Percentiles rank a stretch among this genome's conserved stretches.
phyloP scores from a whole-genome alignment of 2,888 invertebrate genomes.

The Andrena marginata region DNA sequence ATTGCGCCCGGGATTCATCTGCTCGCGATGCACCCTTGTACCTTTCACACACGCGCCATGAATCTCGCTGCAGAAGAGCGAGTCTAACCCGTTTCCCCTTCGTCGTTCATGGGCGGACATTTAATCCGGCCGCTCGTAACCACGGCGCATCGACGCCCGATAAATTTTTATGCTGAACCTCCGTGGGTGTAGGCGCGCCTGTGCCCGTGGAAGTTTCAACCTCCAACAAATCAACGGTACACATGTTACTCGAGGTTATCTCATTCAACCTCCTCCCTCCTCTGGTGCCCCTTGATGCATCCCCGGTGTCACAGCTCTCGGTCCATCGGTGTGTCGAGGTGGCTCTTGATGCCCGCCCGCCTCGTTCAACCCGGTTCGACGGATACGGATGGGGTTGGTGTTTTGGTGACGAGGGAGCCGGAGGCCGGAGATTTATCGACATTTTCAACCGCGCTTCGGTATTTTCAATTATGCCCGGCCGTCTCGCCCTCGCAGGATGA shows the following conservation, averaged over 20 bases:
- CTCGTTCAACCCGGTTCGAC: slow-evolving; percentile 45
- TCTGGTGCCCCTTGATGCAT: not conserved
- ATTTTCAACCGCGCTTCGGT: slow-evolving; percentile 74
- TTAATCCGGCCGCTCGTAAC: slow-evolving; percentile 10
- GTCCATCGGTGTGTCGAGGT: slow-evolving; percentile 21
- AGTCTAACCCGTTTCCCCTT: not conserved
- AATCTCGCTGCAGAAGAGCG: not conserved
- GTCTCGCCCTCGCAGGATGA: slow-evolving; percentile 28
- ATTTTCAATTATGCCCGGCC: slow-evolving; percentile 75
- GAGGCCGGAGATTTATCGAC: slow-evolving; percentile 71
- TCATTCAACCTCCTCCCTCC: slow-evolving; percentile 51
- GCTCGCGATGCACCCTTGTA: not conserved
- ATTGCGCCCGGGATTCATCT: slow-evolving; percentile 1
- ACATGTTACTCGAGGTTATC: slow-evolving; percentile 73
- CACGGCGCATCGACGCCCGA: slow-evolving; percentile 19
- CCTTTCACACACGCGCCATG: not conserved
- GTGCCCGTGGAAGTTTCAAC: slow-evolving; percentile 41
- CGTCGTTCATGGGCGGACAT: not conserved
- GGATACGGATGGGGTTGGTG: slow-evolving; percentile 54
- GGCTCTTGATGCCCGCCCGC: slow-evolving; percentile 17
- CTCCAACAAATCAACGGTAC: slow-evolving; percentile 79
- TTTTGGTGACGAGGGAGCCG: slow-evolving; percentile 14
- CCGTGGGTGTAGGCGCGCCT: not conserved
- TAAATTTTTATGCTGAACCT: slow-evolving; percentile 24
- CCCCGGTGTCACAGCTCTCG: not conserved